Percentiles rank a stretch among this genome's conserved stretches.
Conservation (phyloP, 2,888 invertebrate genomes). For the Drosophila kuntzei region DNA sequence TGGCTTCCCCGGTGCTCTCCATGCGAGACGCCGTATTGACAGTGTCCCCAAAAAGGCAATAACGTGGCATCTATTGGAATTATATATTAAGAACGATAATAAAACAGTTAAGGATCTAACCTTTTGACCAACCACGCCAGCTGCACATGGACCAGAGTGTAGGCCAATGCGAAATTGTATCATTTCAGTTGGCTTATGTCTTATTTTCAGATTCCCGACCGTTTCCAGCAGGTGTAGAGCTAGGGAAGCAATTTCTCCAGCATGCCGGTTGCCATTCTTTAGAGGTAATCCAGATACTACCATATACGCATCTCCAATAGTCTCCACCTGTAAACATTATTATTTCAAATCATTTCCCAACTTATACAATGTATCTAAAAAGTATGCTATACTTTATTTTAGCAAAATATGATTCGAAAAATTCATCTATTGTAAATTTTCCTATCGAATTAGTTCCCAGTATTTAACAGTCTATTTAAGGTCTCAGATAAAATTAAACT, state of each 20-base stretch:
- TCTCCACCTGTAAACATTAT: constrained; percentile 87
- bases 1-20: constrained; percentile 91
- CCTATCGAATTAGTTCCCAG: not conserved
- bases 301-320: constrained; percentile 94
- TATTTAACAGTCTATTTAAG: not conserved
- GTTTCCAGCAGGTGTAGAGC: constrained; percentile 90
- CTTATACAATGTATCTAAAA: too few species aligned
- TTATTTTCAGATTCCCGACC: constrained; percentile 89
- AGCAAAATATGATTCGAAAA: not conserved
- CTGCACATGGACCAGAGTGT: constrained; percentile 91
- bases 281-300: constrained; percentile 92
- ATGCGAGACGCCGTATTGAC: constrained; percentile 93
- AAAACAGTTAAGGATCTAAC: constrained; percentile 41
- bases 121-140: constrained; percentile 91
- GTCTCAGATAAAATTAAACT: too few species aligned
- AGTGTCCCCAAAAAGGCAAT: constrained; percentile 93
- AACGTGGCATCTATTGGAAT: constrained; percentile 90
- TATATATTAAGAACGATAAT: too few species aligned
- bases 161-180: constrained; percentile 91
- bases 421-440: too few species aligned
- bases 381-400: not conserved
- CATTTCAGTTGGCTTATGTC: constrained; percentile 89
- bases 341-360: too few species aligned
- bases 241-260: constrained; percentile 92
- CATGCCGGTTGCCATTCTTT: constrained; percentile 90